A percentile compares a stretch with the other conserved stretches of the same genome.
These are phyloP conservation scores for Solenopsis fugax DNA, from an alignment of 1,140 invertebrate species.

Conservation along the genomic window DNA sequence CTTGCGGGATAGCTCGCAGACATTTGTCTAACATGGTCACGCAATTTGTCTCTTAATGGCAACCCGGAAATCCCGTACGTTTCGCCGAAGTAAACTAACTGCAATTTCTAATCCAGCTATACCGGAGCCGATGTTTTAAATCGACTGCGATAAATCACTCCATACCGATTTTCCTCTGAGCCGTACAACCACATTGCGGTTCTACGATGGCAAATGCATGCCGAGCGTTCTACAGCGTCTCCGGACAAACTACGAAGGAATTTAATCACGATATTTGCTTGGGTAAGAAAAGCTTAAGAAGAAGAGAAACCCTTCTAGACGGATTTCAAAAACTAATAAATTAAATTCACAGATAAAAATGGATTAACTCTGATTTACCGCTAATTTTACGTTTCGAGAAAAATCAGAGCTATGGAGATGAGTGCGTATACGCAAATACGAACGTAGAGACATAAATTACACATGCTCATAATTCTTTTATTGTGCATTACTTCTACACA, in stretches of 20 bases:
- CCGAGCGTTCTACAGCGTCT: not conserved
- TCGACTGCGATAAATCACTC: constrained; percentile 54
- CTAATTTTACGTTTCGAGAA: not conserved
- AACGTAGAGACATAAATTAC: not conserved
- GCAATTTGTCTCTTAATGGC: constrained; percentile 70
- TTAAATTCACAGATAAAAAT: constrained; percentile 35
- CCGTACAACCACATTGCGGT: constrained; percentile 27
- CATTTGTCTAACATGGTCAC: constrained; percentile 61
- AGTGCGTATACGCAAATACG: too few species aligned
- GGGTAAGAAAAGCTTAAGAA: constrained; percentile 34
- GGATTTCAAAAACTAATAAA: constrained; percentile 28
- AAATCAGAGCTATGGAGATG: not conserved
- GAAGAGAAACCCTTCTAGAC: not conserved
- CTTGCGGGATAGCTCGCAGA: constrained; percentile 34
- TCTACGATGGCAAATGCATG: constrained; percentile 23
- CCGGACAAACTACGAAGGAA: constrained; percentile 14
- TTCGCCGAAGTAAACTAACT: constrained; percentile 62
- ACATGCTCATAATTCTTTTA: too few species aligned
- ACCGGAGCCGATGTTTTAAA: constrained; percentile 38
- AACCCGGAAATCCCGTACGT: constrained; percentile 62
- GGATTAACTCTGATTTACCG: not conserved
- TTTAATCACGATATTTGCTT: constrained; percentile 53
- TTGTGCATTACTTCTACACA: not conserved
- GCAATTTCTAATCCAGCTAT: constrained; percentile 68
- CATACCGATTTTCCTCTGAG: constrained; percentile 39